A percentile compares a stretch with the other conserved stretches of the same genome.
phyloP scores from a whole-genome alignment of 2,888 invertebrate genomes.

The Drosophila crucigera region DNA sequence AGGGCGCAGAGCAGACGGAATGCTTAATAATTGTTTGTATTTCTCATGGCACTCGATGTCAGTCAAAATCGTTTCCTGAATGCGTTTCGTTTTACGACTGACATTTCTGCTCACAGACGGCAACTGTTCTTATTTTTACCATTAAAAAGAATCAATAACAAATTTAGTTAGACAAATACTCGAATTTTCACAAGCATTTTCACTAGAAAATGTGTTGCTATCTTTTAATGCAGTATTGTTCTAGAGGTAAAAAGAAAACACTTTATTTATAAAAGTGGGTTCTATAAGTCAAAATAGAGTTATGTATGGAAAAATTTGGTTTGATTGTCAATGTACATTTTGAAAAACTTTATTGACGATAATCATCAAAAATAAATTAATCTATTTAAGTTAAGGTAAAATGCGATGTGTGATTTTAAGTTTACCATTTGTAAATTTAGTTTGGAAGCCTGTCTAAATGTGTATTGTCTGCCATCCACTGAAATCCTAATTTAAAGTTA shows the following conservation, averaged over 20 bases:
- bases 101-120: conserved; percentile 18
- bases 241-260: not conserved
- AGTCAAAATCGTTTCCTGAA: conserved; percentile 67
- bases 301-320: not conserved
- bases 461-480: not conserved
- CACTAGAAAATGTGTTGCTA: not conserved
- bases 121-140: conserved; percentile 7
- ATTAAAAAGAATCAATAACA: conserved; percentile 5
- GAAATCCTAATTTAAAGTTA: conserved; percentile 1
- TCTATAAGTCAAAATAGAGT: not conserved
- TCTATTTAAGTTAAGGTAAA: not conserved
- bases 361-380: not conserved
- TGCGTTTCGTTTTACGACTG: conserved; percentile 23
- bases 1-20: conserved; percentile 21
- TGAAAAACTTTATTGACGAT: not conserved
- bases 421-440: not conserved
- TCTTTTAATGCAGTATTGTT: not conserved
- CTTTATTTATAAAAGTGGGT: not conserved
- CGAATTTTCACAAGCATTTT: not conserved
- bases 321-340: not conserved
- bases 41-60: conserved; percentile 80
- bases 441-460: not conserved
- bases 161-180: conserved; percentile 7
- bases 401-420: not conserved
- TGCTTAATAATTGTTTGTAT: conserved; percentile 71